Evolutionary conservation across 2,888 invertebrate species (phyloP).

Genomic region (Blera fallax): DNA sequence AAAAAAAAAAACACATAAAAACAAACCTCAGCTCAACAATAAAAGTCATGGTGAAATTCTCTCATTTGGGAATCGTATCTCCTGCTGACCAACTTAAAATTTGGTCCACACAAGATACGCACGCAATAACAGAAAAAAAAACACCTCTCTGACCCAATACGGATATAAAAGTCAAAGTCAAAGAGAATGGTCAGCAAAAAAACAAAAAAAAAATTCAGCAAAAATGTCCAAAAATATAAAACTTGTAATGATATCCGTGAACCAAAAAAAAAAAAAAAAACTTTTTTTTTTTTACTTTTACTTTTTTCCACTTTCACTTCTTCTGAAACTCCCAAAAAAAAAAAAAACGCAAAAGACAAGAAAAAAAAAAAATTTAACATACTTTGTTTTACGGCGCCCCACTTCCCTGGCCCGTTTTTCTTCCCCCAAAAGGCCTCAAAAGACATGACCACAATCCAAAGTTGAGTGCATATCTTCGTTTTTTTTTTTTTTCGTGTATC

Average conservation of each 20-base stretch:
- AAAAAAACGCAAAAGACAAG: slow-evolving; percentile 1
- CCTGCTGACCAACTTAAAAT: slow-evolving; percentile 48
- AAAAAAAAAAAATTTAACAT: slow-evolving; percentile 33
- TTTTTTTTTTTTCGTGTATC: not conserved
- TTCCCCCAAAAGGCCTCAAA: slow-evolving; percentile 28
- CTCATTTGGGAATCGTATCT: slow-evolving; percentile 21
- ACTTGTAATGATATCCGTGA: slow-evolving; percentile 66
- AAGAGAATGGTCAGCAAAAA: slow-evolving; percentile 42
- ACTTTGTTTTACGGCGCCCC: slow-evolving; percentile 61
- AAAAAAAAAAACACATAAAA: not conserved
- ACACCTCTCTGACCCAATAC: slow-evolving; percentile 36
- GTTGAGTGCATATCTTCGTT: slow-evolving; percentile 29
- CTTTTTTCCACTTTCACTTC: slow-evolving; percentile 68
- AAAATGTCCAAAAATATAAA: slow-evolving; percentile 63
- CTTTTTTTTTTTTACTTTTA: slow-evolving; percentile 58
- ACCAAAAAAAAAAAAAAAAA: slow-evolving; percentile 30
- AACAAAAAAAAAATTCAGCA: slow-evolving; percentile 13
- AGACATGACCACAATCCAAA: slow-evolving; percentile 29
- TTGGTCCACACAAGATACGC: slow-evolving; percentile 24
- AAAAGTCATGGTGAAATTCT: slow-evolving; percentile 49
- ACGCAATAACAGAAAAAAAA: slow-evolving; percentile 19
- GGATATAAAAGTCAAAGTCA: slow-evolving; percentile 52
- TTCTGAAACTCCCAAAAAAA: slow-evolving; percentile 55
- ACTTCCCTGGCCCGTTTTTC: slow-evolving; percentile 52
- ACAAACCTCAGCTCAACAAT: slow-evolving; percentile 23